A percentile compares a stretch with the other conserved stretches of the same genome.
phyloP scores from a whole-genome alignment of 2,113 vertebrate species.

The Genyomyrus donnyi region DNA sequence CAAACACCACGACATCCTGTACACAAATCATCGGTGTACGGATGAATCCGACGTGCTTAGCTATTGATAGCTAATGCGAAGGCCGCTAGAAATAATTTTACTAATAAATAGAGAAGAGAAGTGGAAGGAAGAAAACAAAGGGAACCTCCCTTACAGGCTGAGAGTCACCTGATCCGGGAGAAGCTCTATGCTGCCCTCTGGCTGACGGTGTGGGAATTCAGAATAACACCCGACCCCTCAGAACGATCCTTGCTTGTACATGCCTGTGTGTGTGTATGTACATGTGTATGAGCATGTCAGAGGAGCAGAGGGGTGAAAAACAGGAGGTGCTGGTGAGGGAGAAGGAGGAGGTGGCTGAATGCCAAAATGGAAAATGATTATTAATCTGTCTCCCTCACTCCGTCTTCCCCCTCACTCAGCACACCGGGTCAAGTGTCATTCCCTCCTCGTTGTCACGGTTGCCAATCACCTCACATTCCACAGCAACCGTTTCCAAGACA shows the following conservation, averaged over 20 bases:
- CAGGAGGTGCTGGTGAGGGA: neutral
- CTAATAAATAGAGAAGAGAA: neutral
- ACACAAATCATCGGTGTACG: neutral
- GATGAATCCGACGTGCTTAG: neutral
- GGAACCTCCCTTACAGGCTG: neutral
- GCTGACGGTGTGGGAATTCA: neutral
- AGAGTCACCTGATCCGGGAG: neutral
- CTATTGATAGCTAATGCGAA: neutral
- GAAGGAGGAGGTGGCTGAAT: constrained; percentile 29
- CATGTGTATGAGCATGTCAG: neutral
- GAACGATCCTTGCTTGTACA: neutral
- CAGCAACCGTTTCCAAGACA: constrained; percentile 71
- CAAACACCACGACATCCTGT: neutral
- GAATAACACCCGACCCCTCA: neutral
- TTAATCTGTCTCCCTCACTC: constrained; percentile 13
- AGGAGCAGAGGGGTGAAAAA: neutral
- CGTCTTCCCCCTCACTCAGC: constrained; percentile 42
- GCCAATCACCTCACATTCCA: constrained; percentile 69
- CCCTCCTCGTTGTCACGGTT: constrained; percentile 67
- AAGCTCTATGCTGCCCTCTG: neutral
- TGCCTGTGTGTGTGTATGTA: neutral
- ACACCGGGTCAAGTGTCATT: constrained; percentile 65
- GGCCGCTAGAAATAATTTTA: neutral
- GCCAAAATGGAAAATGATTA: constrained; percentile 19
- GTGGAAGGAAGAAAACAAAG: neutral